Conservation (phyloP, 92 coral and sea anemone species). For the Umimayanthus kanabou region DNA sequence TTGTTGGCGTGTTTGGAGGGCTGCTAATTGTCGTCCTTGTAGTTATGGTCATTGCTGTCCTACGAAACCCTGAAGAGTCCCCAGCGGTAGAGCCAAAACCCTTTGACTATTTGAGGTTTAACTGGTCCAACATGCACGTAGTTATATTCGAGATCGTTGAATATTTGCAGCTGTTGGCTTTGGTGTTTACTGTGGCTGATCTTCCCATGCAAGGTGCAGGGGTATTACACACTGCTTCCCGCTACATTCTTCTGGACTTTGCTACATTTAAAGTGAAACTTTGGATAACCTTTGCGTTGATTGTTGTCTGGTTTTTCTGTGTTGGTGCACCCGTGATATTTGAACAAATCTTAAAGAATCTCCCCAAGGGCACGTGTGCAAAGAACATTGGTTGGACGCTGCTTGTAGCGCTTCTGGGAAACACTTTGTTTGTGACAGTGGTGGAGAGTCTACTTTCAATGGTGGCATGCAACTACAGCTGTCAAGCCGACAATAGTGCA, state of each 20-base stretch:
- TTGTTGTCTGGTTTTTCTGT: conserved; percentile 85
- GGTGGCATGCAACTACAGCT: conserved; percentile 77
- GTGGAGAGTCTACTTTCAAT: conserved; percentile 88
- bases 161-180: conserved; percentile 84
- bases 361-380: conserved; percentile 84
- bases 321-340: conserved; percentile 95
- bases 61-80: conserved; percentile 54
- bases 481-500: conserved; percentile 31
- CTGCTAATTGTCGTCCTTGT: conserved; percentile 62
- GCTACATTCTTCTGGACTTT: conserved; percentile 81
- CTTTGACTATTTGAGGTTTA: conserved; percentile 90
- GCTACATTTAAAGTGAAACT: conserved; percentile 89
- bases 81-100: conserved; percentile 74
- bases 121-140: conserved; percentile 94
- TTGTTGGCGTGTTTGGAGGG: conserved; percentile 75
- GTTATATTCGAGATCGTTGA: conserved; percentile 89
- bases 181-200: conserved; percentile 75
- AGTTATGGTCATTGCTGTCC: conserved; percentile 66
- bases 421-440: conserved; percentile 93
- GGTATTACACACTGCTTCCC: conserved; percentile 65
- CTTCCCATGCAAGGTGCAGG: conserved; percentile 87
- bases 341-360: conserved; percentile 80
- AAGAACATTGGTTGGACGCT: conserved; percentile 90
- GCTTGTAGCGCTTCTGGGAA: conserved; percentile 80
- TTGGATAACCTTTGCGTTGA: conserved; percentile 74